A percentile compares a stretch with the other conserved stretches of the same genome.
Conservation (phyloP, 2,113 vertebrate genomes). For the Vidua chalybeata region DNA sequence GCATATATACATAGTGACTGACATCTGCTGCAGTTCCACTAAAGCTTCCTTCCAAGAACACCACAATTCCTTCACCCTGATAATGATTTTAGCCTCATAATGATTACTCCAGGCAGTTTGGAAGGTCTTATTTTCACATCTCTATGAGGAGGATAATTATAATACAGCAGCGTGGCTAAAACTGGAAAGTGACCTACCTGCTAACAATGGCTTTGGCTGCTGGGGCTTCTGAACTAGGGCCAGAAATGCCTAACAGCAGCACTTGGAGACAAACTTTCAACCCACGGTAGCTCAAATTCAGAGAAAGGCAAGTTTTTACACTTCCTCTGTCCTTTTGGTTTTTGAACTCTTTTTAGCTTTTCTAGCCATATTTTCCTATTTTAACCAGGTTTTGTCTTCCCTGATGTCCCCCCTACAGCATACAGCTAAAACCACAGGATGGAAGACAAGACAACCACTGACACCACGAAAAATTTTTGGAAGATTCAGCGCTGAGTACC, state of each 20-base stretch:
- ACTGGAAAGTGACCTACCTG: constrained; percentile 38
- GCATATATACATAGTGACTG: accelerated
- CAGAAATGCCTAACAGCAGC: not conserved
- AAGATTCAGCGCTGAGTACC: not conserved
- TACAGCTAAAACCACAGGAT: not conserved
- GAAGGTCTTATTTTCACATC: constrained; percentile 15
- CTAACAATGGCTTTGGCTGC: constrained; percentile 1
- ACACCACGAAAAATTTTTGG: not conserved
- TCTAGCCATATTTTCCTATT: not conserved
- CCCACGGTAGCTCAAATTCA: not conserved
- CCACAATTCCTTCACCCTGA: not conserved
- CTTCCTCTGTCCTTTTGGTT: not conserved
- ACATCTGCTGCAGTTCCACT: not conserved
- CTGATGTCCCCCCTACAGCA: not conserved
- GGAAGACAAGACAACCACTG: not conserved
- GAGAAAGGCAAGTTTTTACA: not conserved
- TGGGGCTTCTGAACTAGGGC: not conserved
- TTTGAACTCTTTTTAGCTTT: not conserved
- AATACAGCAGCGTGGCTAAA: not conserved
- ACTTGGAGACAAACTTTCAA: not conserved
- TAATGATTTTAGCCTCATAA: constrained; percentile 10
- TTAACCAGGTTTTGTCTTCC: not conserved
- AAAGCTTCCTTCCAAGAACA: not conserved
- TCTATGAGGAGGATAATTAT: constrained; percentile 28
- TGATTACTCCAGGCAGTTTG: not conserved